Percentiles rank a stretch among this genome's conserved stretches.
Evolutionary conservation across 1,140 invertebrate species (phyloP).

Genomic region (Drosophila persimilis): DNA sequence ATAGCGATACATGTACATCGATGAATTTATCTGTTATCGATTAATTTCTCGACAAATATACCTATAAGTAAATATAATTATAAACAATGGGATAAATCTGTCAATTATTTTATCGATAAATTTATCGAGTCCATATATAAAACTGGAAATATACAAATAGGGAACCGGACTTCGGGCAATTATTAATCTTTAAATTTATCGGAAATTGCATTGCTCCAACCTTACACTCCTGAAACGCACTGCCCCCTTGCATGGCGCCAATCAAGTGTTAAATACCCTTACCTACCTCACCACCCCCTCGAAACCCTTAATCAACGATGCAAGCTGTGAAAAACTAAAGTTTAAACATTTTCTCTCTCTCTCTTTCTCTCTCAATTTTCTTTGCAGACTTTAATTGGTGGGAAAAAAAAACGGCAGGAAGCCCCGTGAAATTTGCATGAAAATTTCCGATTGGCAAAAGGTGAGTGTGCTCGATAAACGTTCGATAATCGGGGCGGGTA

Average conservation of each 20-base stretch:
- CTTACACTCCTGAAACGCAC: too few species aligned
- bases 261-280: slow-evolving; percentile 29
- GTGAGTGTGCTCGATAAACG: slow-evolving; percentile 38
- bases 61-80: too few species aligned
- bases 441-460: slow-evolving; percentile 39
- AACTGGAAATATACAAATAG: too few species aligned
- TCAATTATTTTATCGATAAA: too few species aligned
- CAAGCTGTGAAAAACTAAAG: slow-evolving; percentile 10
- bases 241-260: slow-evolving; percentile 11
- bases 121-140: too few species aligned
- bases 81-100: too few species aligned
- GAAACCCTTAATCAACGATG: slow-evolving; percentile 23
- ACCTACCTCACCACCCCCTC: background rate
- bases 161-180: too few species aligned
- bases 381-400: slow-evolving; percentile 48
- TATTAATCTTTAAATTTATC: too few species aligned
- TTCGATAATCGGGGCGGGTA: slow-evolving; percentile 1
- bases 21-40: too few species aligned
- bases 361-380: slow-evolving; percentile 12
- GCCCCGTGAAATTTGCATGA: slow-evolving; percentile 27
- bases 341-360: background rate
- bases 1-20: too few species aligned
- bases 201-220: too few species aligned
- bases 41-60: too few species aligned
- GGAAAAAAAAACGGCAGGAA: slow-evolving; percentile 5